Evolutionary conservation across 2,113 vertebrate genomes (phyloP).

Genomic region (Poeciliopsis prolifica): DNA sequence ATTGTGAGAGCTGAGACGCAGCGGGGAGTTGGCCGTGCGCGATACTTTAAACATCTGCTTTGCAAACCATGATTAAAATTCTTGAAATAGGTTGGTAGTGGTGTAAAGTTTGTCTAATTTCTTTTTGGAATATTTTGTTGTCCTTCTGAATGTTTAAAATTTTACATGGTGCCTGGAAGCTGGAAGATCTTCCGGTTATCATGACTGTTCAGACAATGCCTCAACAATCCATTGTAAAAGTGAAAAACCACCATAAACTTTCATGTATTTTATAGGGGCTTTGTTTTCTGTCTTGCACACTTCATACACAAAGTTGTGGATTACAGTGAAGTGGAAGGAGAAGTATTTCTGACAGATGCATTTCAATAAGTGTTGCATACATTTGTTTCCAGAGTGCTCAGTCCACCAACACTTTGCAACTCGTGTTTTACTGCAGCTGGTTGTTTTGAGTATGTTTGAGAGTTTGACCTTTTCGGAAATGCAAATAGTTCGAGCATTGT

Average conservation of each 20-base stretch:
- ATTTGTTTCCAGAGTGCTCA: not conserved
- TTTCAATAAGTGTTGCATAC: not conserved
- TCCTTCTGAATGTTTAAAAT: conserved; percentile 4
- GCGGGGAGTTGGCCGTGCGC: not conserved
- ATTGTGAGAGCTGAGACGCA: conserved; percentile 12
- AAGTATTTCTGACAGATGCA: not conserved
- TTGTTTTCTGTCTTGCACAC: not conserved
- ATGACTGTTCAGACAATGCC: not conserved
- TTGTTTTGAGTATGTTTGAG: not conserved
- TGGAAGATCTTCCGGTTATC: too few species aligned
- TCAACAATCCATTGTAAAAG: not conserved
- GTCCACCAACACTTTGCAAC: not conserved
- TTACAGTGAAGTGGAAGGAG: not conserved
- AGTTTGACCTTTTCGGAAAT: not conserved
- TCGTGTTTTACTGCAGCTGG: not conserved
- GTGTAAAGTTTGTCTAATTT: conserved; percentile 3
- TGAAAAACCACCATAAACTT: not conserved
- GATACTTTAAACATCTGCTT: conserved; percentile 26
- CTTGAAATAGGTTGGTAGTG: conserved; percentile 20
- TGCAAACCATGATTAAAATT: conserved; percentile 23
- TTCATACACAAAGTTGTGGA: not conserved
- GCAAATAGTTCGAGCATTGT: too few species aligned
- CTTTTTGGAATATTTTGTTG: not conserved
- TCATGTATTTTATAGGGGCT: not conserved
- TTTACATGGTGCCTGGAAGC: not conserved